These are phyloP conservation scores for Montipora capricornis DNA, from an alignment of 64 coral and sea anemone genomes.

Conservation along the genomic window DNA sequence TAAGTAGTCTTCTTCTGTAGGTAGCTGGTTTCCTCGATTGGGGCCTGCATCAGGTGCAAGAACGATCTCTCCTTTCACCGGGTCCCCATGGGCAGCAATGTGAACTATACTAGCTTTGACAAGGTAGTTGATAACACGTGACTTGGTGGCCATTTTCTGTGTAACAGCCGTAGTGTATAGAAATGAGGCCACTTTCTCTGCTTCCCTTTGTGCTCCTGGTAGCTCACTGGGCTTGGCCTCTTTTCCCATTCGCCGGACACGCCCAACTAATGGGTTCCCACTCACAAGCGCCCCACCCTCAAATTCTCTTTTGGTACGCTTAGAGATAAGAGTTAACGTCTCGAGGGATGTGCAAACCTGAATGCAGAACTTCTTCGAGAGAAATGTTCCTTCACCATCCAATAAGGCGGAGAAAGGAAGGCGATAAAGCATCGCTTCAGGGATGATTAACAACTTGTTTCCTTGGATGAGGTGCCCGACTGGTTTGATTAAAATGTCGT, in stretches of 20 bases:
- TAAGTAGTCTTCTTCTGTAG: constrained; percentile 25
- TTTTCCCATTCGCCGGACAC: not conserved
- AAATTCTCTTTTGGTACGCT: constrained; percentile 12
- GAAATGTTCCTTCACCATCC: constrained; percentile 7
- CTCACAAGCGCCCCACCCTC: constrained; percentile 18
- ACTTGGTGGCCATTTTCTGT: constrained; percentile 13
- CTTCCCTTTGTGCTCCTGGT: constrained; percentile 24
- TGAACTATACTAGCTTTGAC: not conserved
- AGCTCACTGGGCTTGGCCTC: constrained; percentile 4
- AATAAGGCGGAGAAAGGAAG: constrained; percentile 36
- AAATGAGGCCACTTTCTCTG: not conserved
- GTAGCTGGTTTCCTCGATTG: not conserved
- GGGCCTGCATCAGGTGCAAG: constrained; percentile 14
- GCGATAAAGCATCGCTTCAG: constrained; percentile 5
- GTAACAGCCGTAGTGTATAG: not conserved
- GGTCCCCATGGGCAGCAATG: constrained; percentile 26
- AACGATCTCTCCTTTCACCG: constrained; percentile 14
- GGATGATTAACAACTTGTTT: constrained; percentile 40
- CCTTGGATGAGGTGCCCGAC: constrained; percentile 20
- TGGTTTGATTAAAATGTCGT: constrained; percentile 46
- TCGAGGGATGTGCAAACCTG: constrained; percentile 21
- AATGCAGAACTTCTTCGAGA: constrained; percentile 22
- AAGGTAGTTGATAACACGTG: not conserved
- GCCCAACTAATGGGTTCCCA: constrained; percentile 31
- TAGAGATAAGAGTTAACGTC: not conserved